Percentiles rank a stretch among this genome's conserved stretches.
phyloP scores from a whole-genome alignment of 1,140 invertebrate species.

The Diachasma alloeum region DNA sequence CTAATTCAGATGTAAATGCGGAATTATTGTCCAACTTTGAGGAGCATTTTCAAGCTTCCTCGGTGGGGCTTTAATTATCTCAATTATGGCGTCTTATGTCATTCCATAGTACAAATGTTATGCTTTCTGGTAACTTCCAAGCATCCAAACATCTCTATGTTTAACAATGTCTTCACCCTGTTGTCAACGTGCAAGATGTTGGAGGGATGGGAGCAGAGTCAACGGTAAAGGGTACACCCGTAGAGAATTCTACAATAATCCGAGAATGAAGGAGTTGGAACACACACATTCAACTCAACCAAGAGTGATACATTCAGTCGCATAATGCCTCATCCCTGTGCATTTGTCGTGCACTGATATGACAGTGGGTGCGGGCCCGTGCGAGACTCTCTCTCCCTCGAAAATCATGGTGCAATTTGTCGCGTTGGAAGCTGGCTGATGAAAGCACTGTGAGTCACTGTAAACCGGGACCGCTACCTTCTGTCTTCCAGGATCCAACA shows the following conservation, averaged over 20 bases:
- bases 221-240: neutral
- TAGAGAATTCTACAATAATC: neutral
- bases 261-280: neutral
- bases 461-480: neutral
- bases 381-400: neutral
- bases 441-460: constrained; percentile 12
- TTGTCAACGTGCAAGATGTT: neutral
- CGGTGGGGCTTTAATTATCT: neutral
- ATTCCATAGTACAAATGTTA: neutral
- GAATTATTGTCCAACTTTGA: neutral
- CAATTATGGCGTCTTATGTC: constrained; percentile 8
- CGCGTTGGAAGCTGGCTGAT: neutral
- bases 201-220: neutral
- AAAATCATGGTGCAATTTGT: constrained; percentile 14
- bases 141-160: constrained; percentile 6
- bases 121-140: constrained; percentile 1
- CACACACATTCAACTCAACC: too few relatives aligned
- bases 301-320: neutral
- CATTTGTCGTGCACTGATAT: neutral
- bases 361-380: neutral
- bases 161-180: neutral
- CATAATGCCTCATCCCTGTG: neutral
- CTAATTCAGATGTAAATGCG: neutral
- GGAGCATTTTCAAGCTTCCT: neutral
- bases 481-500: neutral